Percentiles rank a stretch among this genome's conserved stretches.
These are phyloP conservation scores for Chionis minor DNA, from an alignment of 2,113 vertebrate genomes.

Conservation along the genomic window DNA sequence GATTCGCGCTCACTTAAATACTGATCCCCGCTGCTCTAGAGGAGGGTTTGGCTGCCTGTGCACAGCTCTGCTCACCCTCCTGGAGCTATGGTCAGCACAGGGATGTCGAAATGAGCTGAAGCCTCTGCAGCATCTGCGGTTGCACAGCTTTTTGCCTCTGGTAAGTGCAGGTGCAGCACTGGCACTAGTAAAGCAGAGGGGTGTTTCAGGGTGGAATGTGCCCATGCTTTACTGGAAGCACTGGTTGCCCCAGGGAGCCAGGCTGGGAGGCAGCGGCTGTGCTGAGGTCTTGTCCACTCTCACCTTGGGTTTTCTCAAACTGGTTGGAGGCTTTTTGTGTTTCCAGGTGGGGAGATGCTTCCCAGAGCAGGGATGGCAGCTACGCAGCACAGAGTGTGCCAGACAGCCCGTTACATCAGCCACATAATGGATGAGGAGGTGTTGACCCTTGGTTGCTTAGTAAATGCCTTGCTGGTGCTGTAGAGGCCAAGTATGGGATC, in stretches of 20 bases:
- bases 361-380: background rate
- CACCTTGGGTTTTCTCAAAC: background rate
- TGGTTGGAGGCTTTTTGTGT: background rate
- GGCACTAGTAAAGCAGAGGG: background rate
- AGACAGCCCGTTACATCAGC: background rate
- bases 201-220: rapidly evolving
- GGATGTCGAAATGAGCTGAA: background rate
- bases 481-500: rapidly evolving
- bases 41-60: background rate
- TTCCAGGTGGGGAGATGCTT: background rate
- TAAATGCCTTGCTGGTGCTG: background rate
- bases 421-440: background rate
- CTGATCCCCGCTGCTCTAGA: rapidly evolving
- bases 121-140: background rate
- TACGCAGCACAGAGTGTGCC: rapidly evolving
- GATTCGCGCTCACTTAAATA: background rate
- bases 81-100: background rate
- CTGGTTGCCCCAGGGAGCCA: background rate
- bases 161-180: background rate
- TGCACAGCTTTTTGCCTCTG: background rate
- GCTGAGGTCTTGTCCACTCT: background rate
- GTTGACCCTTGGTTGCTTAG: background rate
- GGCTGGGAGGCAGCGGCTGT: background rate
- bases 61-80: background rate
- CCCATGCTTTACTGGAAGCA: background rate